Evolutionary conservation across 2,888 invertebrate genomes (phyloP).

Genomic region (Dasypolia templi): DNA sequence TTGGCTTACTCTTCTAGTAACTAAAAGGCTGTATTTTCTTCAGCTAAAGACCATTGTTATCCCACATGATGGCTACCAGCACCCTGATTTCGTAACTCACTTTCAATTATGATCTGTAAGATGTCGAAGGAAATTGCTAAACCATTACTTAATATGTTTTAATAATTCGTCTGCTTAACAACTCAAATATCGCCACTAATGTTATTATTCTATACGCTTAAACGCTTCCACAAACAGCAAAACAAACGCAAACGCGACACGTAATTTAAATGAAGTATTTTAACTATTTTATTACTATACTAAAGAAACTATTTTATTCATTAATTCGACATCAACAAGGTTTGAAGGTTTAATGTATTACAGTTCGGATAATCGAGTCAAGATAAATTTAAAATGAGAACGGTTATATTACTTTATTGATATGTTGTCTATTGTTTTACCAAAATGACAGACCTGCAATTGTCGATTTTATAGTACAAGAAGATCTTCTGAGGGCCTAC

Average conservation of each 20-base stretch:
- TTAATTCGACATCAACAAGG: neutral
- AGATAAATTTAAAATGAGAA: neutral
- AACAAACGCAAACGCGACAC: no score
- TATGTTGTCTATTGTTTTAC: constrained; percentile 14
- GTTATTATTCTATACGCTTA: neutral
- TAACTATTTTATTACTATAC: no score
- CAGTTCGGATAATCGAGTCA: neutral
- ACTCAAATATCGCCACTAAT: neutral
- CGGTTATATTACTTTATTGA: constrained; percentile 2
- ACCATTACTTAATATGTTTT: no score
- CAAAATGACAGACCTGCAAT: neutral
- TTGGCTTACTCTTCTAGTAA: neutral
- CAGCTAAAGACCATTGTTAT: neutral
- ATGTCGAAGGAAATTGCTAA: no score
- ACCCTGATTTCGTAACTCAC: no score
- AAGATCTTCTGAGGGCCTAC: constrained; percentile 20
- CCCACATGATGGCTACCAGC: neutral
- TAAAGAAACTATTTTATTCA: neutral
- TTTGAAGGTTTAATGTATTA: neutral
- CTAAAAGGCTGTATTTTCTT: neutral
- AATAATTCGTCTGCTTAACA: neutral
- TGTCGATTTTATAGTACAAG: constrained; percentile 27
- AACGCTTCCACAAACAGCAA: no score
- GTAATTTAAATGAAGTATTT: no score
- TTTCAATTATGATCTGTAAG: neutral